A percentile compares a stretch with the other conserved stretches of the same genome.
These are phyloP conservation scores for Sicus ferrugineus DNA, from an alignment of 2,888 invertebrate species.

Conservation along the genomic window DNA sequence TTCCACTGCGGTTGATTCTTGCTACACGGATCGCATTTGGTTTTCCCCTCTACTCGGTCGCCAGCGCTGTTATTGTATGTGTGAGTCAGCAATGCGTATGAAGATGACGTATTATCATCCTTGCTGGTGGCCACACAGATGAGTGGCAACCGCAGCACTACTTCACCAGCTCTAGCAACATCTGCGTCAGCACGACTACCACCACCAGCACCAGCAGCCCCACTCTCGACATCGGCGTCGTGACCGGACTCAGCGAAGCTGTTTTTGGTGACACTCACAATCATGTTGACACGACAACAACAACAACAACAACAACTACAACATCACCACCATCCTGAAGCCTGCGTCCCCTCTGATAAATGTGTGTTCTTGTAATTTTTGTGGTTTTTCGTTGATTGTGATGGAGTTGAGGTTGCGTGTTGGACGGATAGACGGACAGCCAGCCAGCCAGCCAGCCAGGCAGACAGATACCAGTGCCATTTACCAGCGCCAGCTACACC, in stretches of 20 bases:
- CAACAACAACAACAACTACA: background rate
- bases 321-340: conserved; percentile 3
- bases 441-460: background rate
- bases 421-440: background rate
- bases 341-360: conserved; percentile 13
- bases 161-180: background rate
- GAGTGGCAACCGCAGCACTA: conserved; percentile 16
- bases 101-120: conserved; percentile 35
- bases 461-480: background rate
- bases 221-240: no score
- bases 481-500: background rate
- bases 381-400: conserved; percentile 31
- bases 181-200: background rate
- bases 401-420: conserved; percentile 1
- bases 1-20: background rate
- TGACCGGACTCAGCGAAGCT: background rate
- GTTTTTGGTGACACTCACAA: conserved; percentile 28
- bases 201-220: background rate
- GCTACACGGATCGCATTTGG: background rate
- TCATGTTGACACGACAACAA: conserved; percentile 22
- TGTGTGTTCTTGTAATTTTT: conserved; percentile 29
- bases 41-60: background rate
- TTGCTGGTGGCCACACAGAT: conserved; percentile 33
- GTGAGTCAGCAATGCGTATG: conserved; percentile 4
- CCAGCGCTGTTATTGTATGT: background rate